These are phyloP conservation scores for Brachionus manjavacas DNA, from an alignment of 1,140 invertebrate genomes.

Conservation along the genomic window DNA sequence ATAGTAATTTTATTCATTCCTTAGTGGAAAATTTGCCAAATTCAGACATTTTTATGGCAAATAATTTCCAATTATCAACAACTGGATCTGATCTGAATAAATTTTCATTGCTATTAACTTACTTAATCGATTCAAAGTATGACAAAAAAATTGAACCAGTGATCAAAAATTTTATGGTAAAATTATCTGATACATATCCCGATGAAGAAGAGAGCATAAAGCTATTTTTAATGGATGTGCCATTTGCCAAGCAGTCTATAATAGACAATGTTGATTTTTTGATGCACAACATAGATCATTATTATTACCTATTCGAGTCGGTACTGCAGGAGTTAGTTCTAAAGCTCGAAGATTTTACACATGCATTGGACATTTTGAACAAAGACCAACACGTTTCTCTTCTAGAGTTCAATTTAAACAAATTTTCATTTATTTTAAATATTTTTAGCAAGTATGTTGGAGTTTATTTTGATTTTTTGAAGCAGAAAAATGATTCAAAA, in stretches of 20 bases:
- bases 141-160: not conserved
- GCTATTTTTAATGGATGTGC: slow-evolving; percentile 20
- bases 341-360: not conserved
- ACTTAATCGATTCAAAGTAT: not conserved
- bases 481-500: not conserved
- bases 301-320: not conserved
- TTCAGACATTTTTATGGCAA: not conserved
- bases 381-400: not conserved
- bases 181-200: not conserved
- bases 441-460: not conserved
- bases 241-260: slow-evolving; percentile 19
- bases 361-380: not conserved
- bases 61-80: not conserved
- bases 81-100: not conserved
- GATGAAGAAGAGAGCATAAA: not conserved
- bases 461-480: slow-evolving; percentile 31
- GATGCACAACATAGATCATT: slow-evolving; percentile 3
- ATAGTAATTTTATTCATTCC: not conserved
- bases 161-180: not conserved
- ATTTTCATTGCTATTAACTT: slow-evolving; percentile 1
- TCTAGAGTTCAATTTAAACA: not conserved
- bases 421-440: not conserved
- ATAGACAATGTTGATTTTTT: slow-evolving; percentile 14
- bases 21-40: not conserved
- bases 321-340: not conserved